Evolutionary conservation across 1,140 invertebrate species (phyloP).

Genomic region (Dinoponera quadriceps): DNA sequence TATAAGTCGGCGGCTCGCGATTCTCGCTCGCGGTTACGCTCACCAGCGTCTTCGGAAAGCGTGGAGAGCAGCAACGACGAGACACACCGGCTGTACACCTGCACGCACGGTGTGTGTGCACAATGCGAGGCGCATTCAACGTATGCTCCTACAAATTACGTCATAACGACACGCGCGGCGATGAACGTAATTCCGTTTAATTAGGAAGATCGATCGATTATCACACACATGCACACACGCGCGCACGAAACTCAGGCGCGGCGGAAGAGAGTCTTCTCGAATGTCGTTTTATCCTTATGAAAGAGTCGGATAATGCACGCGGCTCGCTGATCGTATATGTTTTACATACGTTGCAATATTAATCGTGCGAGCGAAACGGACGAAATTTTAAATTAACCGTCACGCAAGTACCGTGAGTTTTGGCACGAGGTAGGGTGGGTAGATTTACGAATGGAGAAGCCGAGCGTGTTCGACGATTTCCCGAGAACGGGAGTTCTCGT

Average conservation of each 20-base stretch:
- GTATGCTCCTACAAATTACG: not conserved
- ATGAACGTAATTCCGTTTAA: conserved; percentile 33
- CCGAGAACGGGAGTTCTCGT: not conserved
- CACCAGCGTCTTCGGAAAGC: conserved; percentile 83
- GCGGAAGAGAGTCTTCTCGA: not conserved
- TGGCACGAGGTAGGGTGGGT: too few species aligned
- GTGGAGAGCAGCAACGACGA: conserved; percentile 75
- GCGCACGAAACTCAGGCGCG: not conserved
- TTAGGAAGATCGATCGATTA: conserved; percentile 19
- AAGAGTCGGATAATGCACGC: not conserved
- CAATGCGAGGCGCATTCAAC: not conserved
- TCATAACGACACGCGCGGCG: not conserved
- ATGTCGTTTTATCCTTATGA: not conserved
- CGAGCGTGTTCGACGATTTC: not conserved
- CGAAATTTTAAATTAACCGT: conserved; percentile 5
- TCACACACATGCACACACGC: not conserved
- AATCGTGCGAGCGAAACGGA: not conserved
- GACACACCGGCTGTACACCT: conserved; percentile 34
- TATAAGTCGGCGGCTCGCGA: conserved; percentile 58
- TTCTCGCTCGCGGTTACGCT: conserved; percentile 77
- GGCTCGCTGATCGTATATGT: too few species aligned
- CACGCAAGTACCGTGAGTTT: not conserved
- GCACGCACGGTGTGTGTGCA: conserved; percentile 24
- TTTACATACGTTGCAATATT: not conserved
- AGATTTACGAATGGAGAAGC: not conserved